These are phyloP conservation scores for Hydrolagus affinis DNA, from an alignment of 2,113 vertebrate genomes.

Conservation along the genomic window DNA sequence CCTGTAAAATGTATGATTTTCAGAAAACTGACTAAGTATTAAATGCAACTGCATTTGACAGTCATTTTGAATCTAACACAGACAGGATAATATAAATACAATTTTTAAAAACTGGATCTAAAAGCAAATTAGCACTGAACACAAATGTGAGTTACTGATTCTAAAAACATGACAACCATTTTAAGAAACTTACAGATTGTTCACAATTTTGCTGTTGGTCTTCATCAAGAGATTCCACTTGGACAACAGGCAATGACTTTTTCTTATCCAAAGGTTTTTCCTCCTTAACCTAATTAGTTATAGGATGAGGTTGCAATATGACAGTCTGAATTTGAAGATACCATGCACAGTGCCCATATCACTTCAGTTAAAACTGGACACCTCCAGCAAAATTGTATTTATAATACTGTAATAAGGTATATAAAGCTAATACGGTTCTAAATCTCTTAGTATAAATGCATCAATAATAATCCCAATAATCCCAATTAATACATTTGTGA, in stretches of 20 bases:
- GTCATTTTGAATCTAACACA: neutral
- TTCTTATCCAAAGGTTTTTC: slow-evolving; percentile 49
- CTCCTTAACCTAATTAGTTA: slow-evolving; percentile 59
- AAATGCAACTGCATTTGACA: neutral
- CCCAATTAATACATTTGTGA: neutral
- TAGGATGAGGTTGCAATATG: slow-evolving; percentile 26
- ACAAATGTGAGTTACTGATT: neutral
- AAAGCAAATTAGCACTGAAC: neutral
- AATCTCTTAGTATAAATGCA: neutral
- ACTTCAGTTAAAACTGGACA: neutral
- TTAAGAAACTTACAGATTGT: slow-evolving; percentile 18
- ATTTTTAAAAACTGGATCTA: neutral
- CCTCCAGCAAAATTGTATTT: neutral
- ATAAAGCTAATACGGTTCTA: neutral
- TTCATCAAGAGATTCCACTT: slow-evolving; percentile 22
- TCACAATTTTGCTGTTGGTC: slow-evolving; percentile 16
- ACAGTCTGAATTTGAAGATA: slow-evolving; percentile 5
- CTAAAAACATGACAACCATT: neutral
- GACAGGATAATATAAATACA: neutral
- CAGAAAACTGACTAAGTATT: neutral
- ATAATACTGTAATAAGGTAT: too few relatives aligned
- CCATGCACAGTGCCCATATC: neutral
- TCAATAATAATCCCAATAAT: neutral
- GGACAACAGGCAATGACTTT: slow-evolving; percentile 32
- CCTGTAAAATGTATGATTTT: neutral